Evolutionary conservation across 2,888 invertebrate genomes (phyloP), one percentile per base, ranked within the genome.

Genomic region (Aphidoletes aphidimyza): DNA sequence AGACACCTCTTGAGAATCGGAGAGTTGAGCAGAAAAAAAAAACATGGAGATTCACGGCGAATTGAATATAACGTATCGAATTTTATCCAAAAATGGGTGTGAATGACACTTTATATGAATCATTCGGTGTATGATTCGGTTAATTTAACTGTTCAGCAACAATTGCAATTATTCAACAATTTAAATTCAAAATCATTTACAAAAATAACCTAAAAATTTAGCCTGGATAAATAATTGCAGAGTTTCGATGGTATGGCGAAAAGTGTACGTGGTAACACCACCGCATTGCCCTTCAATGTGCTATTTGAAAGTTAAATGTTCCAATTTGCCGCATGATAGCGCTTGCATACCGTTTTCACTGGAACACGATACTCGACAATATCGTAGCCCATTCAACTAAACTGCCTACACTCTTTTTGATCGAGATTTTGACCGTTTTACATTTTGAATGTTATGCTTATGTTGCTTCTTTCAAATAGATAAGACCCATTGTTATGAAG

Each of bases 21-120:
- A 69, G 34, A 30, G n/a, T 69, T 1, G 14, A 69, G 11, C 69
- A 69, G 30, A 69, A 69, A n/a, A n/a, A n/a, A n/a, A n/a, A n/a
- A 69, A 69, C 69, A 69, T 69, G 69, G 69, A 69, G 69, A 69
- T 69, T 69, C 14, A 17, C 69, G 69, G 69, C 69, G 69, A 69
- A 69, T 69, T 69, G 54, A 14, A 30, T 30, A 69, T 69, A n/a
- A n/a, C 30, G 69, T 14, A 69, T 69, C 14, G 14, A 30, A 69
- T 69, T 30, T 69, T 69, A 69, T 69, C 81, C 81, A 0, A 81
- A 37, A n/a, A 81, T 81, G 81, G 36, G 81, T 81, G 37, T 81
- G 81, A 54, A 54, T 54, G 54, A 54, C 22, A 22, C 5, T 54
- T 22, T 11, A 54, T 6, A n/a, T 22, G 5, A 54, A 8, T 54